phyloP scores from a whole-genome alignment of 2,113 vertebrate genomes.

The pig (Sus scrofa) region DNA sequence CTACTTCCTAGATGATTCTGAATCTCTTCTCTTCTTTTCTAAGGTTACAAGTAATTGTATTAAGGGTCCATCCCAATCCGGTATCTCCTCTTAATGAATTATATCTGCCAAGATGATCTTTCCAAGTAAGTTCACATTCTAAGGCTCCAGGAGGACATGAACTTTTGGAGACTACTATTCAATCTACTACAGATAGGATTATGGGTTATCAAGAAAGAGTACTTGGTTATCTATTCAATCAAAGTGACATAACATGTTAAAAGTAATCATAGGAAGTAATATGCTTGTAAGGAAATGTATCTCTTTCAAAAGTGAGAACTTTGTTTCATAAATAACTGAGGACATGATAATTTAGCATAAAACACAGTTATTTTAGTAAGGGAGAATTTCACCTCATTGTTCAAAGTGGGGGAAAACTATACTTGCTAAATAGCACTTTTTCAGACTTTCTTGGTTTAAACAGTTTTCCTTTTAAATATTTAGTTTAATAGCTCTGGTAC shows the following conservation, averaged over 20 bases:
- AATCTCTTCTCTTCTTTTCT: background rate
- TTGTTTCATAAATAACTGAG: background rate
- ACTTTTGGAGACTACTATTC: background rate
- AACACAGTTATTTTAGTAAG: background rate
- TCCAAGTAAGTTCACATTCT: background rate
- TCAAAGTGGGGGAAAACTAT: accelerated
- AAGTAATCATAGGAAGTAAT: background rate
- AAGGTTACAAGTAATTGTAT: background rate
- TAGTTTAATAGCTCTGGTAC: background rate
- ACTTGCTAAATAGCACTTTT: background rate
- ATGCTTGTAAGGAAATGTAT: background rate
- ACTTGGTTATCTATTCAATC: background rate
- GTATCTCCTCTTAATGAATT: background rate
- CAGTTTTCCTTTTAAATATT: background rate
- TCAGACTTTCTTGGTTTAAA: background rate
- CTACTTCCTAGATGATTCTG: background rate
- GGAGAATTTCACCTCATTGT: background rate
- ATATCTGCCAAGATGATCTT: background rate
- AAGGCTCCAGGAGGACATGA: background rate
- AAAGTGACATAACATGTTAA: background rate
- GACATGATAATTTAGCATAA: background rate
- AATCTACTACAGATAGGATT: background rate
- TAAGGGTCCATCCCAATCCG: background rate
- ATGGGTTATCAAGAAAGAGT: background rate
- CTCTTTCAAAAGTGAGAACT: background rate